phyloP scores from a whole-genome alignment of 2,113 vertebrate genomes.

The Scartelaos histophorus region DNA sequence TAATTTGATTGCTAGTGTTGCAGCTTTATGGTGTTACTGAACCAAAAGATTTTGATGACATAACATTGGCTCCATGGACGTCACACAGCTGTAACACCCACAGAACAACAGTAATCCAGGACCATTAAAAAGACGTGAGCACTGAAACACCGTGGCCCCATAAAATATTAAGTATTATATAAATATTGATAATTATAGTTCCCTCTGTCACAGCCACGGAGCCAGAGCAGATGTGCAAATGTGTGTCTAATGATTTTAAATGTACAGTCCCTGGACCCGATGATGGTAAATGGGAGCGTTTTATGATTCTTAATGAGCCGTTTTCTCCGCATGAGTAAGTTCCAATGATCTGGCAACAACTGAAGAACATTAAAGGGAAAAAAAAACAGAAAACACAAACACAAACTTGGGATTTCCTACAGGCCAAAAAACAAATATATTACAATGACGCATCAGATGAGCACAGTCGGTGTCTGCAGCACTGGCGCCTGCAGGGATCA shows the following conservation, averaged over 20 bases:
- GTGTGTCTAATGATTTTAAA: constrained; percentile 5
- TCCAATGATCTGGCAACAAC: neutral
- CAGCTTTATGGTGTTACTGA: too few relatives aligned
- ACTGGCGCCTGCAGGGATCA: too few relatives aligned
- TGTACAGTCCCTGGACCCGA: neutral
- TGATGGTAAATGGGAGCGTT: neutral
- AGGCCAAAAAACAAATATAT: too few relatives aligned
- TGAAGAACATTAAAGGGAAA: neutral
- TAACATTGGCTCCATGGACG: too few relatives aligned
- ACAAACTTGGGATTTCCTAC: too few relatives aligned
- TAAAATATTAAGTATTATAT: neutral
- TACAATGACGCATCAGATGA: too few relatives aligned
- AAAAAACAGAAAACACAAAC: neutral
- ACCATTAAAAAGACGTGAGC: neutral
- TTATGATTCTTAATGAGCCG: neutral
- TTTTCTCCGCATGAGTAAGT: neutral
- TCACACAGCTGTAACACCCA: neutral
- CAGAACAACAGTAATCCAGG: neutral
- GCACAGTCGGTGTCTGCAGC: too few relatives aligned
- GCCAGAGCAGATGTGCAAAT: constrained; percentile 1
- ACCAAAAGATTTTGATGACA: too few relatives aligned
- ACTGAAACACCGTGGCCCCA: neutral
- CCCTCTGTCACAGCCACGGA: neutral
- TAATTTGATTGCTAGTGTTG: too few relatives aligned
- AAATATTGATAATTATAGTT: neutral